Base-by-base conservation (phyloP, 2,113 vertebrate genomes). In the Ciconia stormi region DNA sequence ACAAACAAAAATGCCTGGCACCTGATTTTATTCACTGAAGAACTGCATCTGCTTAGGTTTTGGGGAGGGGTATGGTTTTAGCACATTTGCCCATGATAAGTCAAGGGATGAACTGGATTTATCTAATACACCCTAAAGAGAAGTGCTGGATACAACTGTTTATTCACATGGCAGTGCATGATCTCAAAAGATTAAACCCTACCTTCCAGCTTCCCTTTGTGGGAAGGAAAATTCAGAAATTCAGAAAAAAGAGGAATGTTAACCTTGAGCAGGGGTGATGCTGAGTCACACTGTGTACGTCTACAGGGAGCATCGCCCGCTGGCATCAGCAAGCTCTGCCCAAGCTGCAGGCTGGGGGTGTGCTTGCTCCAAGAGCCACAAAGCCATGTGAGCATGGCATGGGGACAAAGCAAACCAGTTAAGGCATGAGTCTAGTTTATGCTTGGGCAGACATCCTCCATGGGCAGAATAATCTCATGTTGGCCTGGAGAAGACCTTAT, bases 261-360 rank as follows among this genome's bases (percentile, higher is more conserved):
- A 42, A 46, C 40, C 17, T 32, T n/a, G 56, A 89, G n/a, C 10
- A n/a, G 21, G 10, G 36, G 4, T 2, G 36, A 78, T 5, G 6
- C 30, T 1, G 14, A 65, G 22, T 52, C 29, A 17, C 1, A 0
- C 17, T 13, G 19, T 15, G 12, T 62, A 11, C 8, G 25, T 53
- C 38, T 42, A 17, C 22, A 14, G 0, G 9, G 52, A 87, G 15
- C 21, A 17, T 9, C 0, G 0, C 25, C 16, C 0, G 2, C 20
- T 1, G 4, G 69, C 49, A 18, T 2, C 13, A 2, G 38, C 1
- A 8, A 89, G 63, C 47, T 63, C 22, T 77, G 77, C n/a, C 44
- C 72, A 21, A 2, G 5, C 11, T 44, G 17, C 6, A 3, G 20
- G 26, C 25, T n/a, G 21, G 30, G 12, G 15, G 5, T 27, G 27